Evolutionary conservation across 2,113 vertebrate species (phyloP).

Genomic region (Eulemur rufifrons): DNA sequence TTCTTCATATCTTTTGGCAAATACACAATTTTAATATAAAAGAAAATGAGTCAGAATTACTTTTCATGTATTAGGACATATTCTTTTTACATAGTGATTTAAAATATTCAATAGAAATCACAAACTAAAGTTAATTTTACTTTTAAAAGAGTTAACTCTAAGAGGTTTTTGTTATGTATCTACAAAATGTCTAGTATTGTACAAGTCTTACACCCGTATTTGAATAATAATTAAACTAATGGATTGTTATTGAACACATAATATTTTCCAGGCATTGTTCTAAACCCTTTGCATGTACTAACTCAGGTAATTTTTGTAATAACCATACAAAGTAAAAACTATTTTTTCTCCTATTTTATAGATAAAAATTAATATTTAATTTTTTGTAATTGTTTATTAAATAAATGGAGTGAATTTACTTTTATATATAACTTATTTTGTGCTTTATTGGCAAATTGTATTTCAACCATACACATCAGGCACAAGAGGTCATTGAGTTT

Average conservation of each 20-base stretch:
- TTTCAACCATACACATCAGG: background rate
- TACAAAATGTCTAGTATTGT: background rate
- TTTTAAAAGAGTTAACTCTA: background rate
- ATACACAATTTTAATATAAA: background rate
- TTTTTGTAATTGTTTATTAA: background rate
- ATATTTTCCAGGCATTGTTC: background rate
- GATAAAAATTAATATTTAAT: background rate
- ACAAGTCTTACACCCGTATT: background rate
- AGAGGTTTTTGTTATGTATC: background rate
- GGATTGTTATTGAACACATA: background rate
- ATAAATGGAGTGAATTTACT: background rate
- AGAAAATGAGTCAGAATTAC: background rate
- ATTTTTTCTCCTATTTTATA: background rate
- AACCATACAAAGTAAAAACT: background rate
- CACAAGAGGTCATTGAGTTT: background rate
- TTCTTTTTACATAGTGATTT: background rate
- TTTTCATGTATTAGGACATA: background rate
- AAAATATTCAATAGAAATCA: background rate
- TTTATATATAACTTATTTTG: background rate
- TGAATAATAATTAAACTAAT: background rate
- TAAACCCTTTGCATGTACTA: background rate
- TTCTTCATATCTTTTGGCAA: background rate
- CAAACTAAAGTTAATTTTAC: background rate
- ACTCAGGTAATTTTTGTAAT: background rate
- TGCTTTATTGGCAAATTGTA: background rate